phyloP scores from a whole-genome alignment of 2,888 invertebrate species.

The Temnothorax ravouxi region DNA sequence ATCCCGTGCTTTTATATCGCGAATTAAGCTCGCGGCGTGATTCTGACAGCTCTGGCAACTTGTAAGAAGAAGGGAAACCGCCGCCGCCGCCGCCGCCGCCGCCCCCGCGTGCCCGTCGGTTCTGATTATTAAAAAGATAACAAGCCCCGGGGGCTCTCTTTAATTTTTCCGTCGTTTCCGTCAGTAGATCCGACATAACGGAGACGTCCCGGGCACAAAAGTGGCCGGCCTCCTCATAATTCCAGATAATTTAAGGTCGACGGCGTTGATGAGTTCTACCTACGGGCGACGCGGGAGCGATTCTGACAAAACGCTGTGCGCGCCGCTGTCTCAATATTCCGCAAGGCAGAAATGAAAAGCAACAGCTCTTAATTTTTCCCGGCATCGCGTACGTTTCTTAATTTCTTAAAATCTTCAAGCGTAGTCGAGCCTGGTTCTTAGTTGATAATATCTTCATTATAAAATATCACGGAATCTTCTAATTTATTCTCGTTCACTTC shows the following conservation, averaged over 20 bases:
- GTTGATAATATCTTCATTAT: not conserved
- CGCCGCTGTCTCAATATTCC: slow-evolving; percentile 25
- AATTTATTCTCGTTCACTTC: not conserved
- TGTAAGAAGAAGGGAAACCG: slow-evolving; percentile 74
- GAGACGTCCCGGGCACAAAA: slow-evolving; percentile 71
- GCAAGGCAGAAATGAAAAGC: slow-evolving; percentile 34
- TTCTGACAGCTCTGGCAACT: slow-evolving; percentile 83
- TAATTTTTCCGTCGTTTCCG: slow-evolving; percentile 79
- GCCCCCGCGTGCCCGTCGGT: slow-evolving; percentile 78
- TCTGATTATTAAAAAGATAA: slow-evolving; percentile 85
- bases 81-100: slow-evolving; percentile 1
- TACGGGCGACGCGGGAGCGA: slow-evolving; percentile 62
- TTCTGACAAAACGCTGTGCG: slow-evolving; percentile 62
- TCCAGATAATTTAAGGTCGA: slow-evolving; percentile 76
- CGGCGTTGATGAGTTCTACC: slow-evolving; percentile 74
- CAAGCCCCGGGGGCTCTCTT: slow-evolving; percentile 80
- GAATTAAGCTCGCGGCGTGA: slow-evolving; percentile 84
- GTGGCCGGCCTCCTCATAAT: slow-evolving; percentile 73
- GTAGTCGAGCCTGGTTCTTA: not conserved
- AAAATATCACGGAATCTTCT: not conserved
- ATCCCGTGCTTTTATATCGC: slow-evolving; percentile 74
- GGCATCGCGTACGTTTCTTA: slow-evolving; percentile 1
- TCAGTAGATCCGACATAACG: slow-evolving; percentile 58
- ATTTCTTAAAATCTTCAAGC: not conserved
- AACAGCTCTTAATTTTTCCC: slow-evolving; percentile 25